Evolutionary conservation across 2,888 invertebrate species (phyloP).

Genomic region (Drosophila robusta): DNA sequence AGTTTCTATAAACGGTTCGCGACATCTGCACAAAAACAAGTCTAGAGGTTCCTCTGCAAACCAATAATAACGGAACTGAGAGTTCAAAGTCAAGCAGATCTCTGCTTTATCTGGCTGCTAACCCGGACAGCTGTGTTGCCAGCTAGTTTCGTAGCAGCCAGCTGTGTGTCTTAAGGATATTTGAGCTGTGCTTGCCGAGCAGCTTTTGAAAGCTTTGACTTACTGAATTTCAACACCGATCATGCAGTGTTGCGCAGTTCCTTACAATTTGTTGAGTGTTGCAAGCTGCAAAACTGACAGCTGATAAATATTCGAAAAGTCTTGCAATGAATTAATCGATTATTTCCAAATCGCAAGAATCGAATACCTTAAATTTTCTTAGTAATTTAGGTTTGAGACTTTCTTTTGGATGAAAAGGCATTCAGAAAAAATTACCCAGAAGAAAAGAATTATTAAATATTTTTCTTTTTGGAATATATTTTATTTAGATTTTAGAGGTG

Average conservation of each 20-base stretch:
- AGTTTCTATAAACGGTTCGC: not conserved
- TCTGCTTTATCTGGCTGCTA: not conserved
- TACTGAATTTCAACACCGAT: not conserved
- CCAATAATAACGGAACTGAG: not conserved
- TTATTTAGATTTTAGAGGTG: no score
- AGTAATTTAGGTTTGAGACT: no score
- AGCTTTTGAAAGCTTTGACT: not conserved
- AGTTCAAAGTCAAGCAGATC: not conserved
- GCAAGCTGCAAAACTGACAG: conserved; percentile 10
- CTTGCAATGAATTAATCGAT: not conserved
- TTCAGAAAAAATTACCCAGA: no score
- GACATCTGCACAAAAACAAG: not conserved
- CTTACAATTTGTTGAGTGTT: not conserved
- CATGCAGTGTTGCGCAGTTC: not conserved
- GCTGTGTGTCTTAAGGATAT: conserved; percentile 1
- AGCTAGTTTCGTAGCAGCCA: conserved; percentile 12
- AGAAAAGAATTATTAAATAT: no score
- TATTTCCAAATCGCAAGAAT: not conserved
- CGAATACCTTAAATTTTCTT: no score
- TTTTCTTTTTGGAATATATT: no score
- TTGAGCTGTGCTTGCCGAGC: not conserved
- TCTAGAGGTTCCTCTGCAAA: not conserved
- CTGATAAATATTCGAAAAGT: not conserved
- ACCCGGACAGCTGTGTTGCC: not conserved
- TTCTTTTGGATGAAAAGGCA: no score